phyloP scores from a whole-genome alignment of 2,113 vertebrate species.

The Brachirus orientalis region DNA sequence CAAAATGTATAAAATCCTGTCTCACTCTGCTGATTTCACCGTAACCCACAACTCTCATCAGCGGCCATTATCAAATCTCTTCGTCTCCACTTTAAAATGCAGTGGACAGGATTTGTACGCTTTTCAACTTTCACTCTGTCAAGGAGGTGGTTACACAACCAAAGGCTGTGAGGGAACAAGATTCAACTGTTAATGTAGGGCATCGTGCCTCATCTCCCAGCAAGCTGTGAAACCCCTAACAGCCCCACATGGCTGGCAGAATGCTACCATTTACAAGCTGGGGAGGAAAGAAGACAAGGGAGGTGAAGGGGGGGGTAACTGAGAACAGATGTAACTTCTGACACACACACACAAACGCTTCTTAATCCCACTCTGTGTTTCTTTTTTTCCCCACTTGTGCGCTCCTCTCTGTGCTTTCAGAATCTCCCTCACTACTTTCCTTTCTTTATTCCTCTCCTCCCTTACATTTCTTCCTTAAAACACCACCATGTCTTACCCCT shows the following conservation, averaged over 20 bases:
- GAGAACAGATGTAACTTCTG: slow-evolving; percentile 79
- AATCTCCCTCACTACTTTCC: neutral
- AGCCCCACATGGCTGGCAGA: slow-evolving; percentile 52
- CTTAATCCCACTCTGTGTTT: slow-evolving; percentile 15
- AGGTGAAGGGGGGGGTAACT: slow-evolving; percentile 61
- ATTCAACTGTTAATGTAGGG: slow-evolving; percentile 36
- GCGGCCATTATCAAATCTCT: neutral
- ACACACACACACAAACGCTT: slow-evolving; percentile 46
- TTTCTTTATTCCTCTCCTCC: neutral
- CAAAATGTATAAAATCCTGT: too few relatives aligned
- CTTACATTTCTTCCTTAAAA: neutral
- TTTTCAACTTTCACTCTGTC: slow-evolving; percentile 21
- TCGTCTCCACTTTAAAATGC: neutral
- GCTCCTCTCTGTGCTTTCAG: slow-evolving; percentile 2
- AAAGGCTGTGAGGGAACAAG: slow-evolving; percentile 34
- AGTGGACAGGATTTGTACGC: neutral
- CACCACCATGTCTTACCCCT: neutral
- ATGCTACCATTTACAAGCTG: slow-evolving; percentile 59
- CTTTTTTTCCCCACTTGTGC: slow-evolving; percentile 21
- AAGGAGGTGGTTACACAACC: slow-evolving; percentile 41
- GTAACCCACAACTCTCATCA: neutral
- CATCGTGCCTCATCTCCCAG: slow-evolving; percentile 43
- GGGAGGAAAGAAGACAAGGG: slow-evolving; percentile 21
- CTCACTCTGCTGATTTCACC: too few relatives aligned
- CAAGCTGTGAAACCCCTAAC: slow-evolving; percentile 27